A percentile compares a stretch with the other conserved stretches of the same genome.
These are phyloP conservation scores for Oxyura jamaicensis DNA, from an alignment of 2,113 vertebrate species.

Conservation along the genomic window DNA sequence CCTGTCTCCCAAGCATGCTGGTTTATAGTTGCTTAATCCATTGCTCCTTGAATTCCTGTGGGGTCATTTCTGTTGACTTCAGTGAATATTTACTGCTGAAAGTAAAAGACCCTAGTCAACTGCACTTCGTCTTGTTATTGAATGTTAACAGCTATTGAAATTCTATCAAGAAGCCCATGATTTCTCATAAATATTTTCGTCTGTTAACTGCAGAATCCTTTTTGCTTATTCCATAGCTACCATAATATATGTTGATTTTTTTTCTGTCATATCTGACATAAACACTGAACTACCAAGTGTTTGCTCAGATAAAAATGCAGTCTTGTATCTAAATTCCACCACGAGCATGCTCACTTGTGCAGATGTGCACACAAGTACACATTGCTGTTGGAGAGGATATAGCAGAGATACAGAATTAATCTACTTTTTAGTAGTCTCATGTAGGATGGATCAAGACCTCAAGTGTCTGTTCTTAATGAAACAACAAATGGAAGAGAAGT, in stretches of 20 bases:
- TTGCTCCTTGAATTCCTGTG: background rate
- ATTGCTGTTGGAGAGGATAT: background rate
- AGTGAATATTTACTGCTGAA: background rate
- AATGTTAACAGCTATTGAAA: background rate
- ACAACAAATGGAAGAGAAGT: background rate
- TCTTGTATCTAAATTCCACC: background rate
- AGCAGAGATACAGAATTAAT: background rate
- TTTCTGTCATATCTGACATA: background rate
- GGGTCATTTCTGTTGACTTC: background rate
- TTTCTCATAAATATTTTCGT: background rate
- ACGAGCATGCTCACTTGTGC: background rate
- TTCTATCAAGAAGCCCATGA: background rate
- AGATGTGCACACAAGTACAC: fast-evolving
- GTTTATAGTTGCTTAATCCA: background rate
- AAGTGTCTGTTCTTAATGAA: background rate
- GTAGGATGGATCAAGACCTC: background rate
- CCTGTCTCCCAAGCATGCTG: background rate
- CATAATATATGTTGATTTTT: background rate
- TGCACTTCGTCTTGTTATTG: background rate
- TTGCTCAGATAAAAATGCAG: background rate
- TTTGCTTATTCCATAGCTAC: background rate
- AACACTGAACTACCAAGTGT: background rate
- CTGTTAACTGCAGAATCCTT: background rate
- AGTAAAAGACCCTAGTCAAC: background rate
- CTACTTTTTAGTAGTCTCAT: background rate